These are phyloP conservation scores for Irena cyanogastra DNA, from an alignment of 2,113 vertebrate species.

Conservation along the genomic window DNA sequence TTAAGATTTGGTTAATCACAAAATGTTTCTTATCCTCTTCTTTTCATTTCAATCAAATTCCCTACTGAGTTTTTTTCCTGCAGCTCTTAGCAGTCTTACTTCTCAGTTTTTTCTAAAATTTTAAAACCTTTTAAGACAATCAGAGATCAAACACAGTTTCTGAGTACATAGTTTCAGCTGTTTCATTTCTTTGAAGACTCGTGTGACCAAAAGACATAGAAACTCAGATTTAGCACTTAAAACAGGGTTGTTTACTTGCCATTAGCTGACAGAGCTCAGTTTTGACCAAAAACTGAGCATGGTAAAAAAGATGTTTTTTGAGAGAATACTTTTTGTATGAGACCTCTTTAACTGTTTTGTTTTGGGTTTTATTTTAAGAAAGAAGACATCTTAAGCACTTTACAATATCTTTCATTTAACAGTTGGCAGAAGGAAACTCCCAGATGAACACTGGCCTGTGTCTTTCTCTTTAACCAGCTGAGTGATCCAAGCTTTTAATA, in stretches of 20 bases:
- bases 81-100: constrained; percentile 13
- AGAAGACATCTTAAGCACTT: constrained; percentile 70
- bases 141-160: background rate
- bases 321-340: background rate
- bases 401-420: constrained; percentile 80
- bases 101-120: constrained; percentile 18
- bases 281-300: background rate
- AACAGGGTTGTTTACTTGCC: background rate
- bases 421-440: constrained; percentile 75
- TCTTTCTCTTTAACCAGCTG: constrained; percentile 94
- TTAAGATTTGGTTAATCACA: background rate
- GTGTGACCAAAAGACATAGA: background rate
- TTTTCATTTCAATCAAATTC: constrained; percentile 8
- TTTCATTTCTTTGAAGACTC: background rate
- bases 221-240: background rate
- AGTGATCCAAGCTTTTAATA: constrained; percentile 98
- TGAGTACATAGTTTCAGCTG: background rate
- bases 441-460: constrained; percentile 71
- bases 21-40: background rate
- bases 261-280: background rate
- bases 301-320: background rate
- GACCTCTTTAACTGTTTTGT: constrained; percentile 2
- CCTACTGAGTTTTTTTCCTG: background rate
- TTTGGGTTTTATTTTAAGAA: constrained; percentile 1
- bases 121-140: constrained; percentile 63